Evolutionary conservation across 30 jellyfish, hydroid and myxozoan genomes (phyloP).

Genomic region (Aurelia aurita): DNA sequence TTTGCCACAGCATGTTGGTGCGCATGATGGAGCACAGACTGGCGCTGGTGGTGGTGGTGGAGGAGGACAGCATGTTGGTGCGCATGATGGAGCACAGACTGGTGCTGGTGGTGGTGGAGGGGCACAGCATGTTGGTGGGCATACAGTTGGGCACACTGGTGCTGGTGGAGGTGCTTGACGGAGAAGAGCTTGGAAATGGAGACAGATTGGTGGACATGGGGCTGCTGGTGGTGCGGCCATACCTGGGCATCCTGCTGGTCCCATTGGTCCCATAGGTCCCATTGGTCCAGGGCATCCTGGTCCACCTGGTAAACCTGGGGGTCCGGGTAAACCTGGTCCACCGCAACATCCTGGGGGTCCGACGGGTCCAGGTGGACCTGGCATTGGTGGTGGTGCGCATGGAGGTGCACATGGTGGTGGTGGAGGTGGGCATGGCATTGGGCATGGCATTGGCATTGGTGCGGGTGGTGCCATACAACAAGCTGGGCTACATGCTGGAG

Average conservation of each 20-base stretch:
- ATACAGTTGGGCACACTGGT: conserved; percentile 71
- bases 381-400: conserved; percentile 69
- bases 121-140: conserved; percentile 83
- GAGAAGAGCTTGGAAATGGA: conserved; percentile 89
- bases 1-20: conserved; percentile 88
- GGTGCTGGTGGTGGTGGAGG: conserved; percentile 93
- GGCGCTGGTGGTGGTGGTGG: conserved; percentile 91
- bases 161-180: conserved; percentile 90
- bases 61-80: conserved; percentile 89
- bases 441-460: conserved; percentile 91
- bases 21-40: conserved; percentile 84
- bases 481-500: conserved; percentile 94
- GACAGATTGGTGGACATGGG: conserved; percentile 94
- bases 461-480: conserved; percentile 93
- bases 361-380: conserved; percentile 92
- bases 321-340: conserved; percentile 97
- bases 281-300: conserved; percentile 88
- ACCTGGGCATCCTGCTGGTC: conserved; percentile 97
- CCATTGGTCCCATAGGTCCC: conserved; percentile 94
- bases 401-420: conserved; percentile 72
- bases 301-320: conserved; percentile 95
- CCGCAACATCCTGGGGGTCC: conserved; percentile 94
- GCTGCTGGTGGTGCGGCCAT: conserved; percentile 90
- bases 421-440: conserved; percentile 53
- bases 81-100: conserved; percentile 84